Evolutionary conservation across 1,140 invertebrate genomes (phyloP).

Genomic region (Araneus ventricosus): DNA sequence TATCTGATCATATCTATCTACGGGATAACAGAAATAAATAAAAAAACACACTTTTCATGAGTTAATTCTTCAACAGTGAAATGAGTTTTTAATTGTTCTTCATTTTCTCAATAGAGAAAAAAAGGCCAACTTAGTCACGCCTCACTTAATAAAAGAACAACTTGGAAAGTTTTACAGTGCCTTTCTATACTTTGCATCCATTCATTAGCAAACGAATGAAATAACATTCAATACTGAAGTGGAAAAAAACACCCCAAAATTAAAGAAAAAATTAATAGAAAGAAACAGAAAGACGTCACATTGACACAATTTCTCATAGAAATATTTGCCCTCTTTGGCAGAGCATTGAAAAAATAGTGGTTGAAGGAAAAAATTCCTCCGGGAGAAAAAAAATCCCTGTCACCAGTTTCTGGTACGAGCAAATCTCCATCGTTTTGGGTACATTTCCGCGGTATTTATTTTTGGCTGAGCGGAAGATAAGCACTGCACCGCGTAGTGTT

Average conservation of each 20-base stretch:
- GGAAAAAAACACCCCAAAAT: neutral
- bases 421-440: constrained; percentile 20
- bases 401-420: neutral
- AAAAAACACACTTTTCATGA: too few species aligned
- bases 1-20: too few species aligned
- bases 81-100: too few species aligned
- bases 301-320: neutral
- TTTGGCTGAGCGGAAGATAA: constrained; percentile 57
- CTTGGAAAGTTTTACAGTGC: too few species aligned
- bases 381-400: neutral
- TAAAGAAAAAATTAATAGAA: neutral
- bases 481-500: constrained; percentile 32
- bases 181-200: neutral
- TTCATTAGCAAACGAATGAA: neutral
- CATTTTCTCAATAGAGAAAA: too few species aligned
- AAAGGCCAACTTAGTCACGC: too few species aligned
- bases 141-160: too few species aligned
- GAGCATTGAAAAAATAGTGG: neutral
- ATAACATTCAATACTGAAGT: too few species aligned
- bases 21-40: too few species aligned
- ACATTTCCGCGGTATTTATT: constrained; percentile 62
- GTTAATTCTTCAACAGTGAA: too few species aligned
- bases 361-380: neutral
- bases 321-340: neutral
- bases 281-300: neutral